Conservation (phyloP, 2,888 invertebrate genomes). For the Pimpla rufipes region DNA sequence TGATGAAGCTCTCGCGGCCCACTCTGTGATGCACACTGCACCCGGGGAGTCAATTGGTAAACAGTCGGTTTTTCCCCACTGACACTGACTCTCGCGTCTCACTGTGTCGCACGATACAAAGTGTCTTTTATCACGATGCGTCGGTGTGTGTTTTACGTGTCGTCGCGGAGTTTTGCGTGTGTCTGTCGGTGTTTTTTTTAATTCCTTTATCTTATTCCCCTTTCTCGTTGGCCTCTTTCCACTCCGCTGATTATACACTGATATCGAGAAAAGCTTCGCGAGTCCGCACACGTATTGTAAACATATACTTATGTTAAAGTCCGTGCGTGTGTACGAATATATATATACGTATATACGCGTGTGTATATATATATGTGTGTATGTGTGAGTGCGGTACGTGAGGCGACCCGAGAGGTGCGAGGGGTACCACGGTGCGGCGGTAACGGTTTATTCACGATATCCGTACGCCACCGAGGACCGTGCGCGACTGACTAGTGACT, state of each 20-base stretch:
- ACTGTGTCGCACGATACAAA: neutral
- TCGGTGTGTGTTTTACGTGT: neutral
- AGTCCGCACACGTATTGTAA: constrained; percentile 30
- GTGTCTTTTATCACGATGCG: neutral
- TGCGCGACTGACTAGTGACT: constrained; percentile 78
- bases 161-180: too few species aligned
- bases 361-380: neutral
- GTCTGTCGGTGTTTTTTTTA: neutral
- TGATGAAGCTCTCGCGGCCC: too few species aligned
- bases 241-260: constrained; percentile 29
- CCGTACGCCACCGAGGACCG: constrained; percentile 76
- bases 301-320: constrained; percentile 32
- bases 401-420: constrained; percentile 47
- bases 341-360: neutral
- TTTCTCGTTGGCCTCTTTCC: constrained; percentile 6
- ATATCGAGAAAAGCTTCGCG: constrained; percentile 27
- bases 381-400: neutral
- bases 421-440: constrained; percentile 49
- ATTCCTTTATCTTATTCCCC: neutral
- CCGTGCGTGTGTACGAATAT: too few species aligned
- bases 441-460: constrained; percentile 39
- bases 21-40: too few species aligned
- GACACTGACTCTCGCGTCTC: constrained; percentile 20
- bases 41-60: constrained; percentile 18
- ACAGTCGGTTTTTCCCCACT: constrained; percentile 37